These are phyloP conservation scores for Taenaris catops DNA, from an alignment of 2,888 invertebrate genomes.

Conservation along the genomic window DNA sequence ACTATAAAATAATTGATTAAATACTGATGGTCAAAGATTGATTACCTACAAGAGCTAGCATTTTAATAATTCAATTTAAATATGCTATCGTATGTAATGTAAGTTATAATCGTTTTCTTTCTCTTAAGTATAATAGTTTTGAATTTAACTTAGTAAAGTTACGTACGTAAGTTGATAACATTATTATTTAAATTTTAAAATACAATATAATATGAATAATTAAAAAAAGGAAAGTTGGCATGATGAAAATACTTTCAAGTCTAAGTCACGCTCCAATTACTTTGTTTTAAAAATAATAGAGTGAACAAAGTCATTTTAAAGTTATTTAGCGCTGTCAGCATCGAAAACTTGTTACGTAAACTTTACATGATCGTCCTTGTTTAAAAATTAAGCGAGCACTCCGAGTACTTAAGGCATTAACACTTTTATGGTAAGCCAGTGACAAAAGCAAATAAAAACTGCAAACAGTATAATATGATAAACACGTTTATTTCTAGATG, in stretches of 20 bases:
- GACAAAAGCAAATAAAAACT: conserved; percentile 45
- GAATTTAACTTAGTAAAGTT: no score
- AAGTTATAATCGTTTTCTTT: no score
- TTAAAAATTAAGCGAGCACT: conserved; percentile 13
- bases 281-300: conserved; percentile 5
- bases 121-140: no score
- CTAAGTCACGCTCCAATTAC: conserved; percentile 4
- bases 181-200: no score
- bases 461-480: conserved; percentile 56
- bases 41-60: no score
- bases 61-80: no score
- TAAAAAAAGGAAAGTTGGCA: conserved; percentile 1
- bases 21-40: no score
- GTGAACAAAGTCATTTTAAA: conserved; percentile 1
- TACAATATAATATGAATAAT: neutral
- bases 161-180: no score
- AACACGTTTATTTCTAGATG: conserved; percentile 65
- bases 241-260: conserved; percentile 1
- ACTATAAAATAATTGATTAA: no score
- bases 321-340: neutral
- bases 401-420: conserved; percentile 10
- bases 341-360: neutral
- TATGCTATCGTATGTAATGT: no score
- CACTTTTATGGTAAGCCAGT: conserved; percentile 12
- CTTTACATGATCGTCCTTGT: conserved; percentile 9